These are phyloP conservation scores for Drepanosiphum platanoidis DNA, from an alignment of 2,888 invertebrate species.

Conservation along the genomic window DNA sequence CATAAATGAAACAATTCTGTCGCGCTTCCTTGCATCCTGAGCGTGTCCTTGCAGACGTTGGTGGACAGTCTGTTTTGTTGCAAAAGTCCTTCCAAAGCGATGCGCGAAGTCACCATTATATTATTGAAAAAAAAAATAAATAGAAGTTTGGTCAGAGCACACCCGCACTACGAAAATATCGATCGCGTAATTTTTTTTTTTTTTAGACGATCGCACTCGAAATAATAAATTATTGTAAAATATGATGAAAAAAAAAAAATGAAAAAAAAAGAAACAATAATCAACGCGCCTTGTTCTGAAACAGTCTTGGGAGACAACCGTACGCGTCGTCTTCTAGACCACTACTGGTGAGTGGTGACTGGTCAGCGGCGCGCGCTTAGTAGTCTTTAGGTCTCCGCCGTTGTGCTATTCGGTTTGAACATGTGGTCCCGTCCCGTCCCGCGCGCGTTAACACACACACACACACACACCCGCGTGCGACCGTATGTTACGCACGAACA, in stretches of 20 bases:
- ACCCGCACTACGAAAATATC: neutral
- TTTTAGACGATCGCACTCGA: neutral
- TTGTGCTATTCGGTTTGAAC: conserved; percentile 42
- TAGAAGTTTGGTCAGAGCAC: too few species aligned
- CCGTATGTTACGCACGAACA: conserved; percentile 1
- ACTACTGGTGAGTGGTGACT: conserved; percentile 39
- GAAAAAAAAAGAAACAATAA: too few species aligned
- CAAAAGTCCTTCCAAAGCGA: conserved; percentile 29
- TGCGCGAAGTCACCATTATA: conserved; percentile 52
- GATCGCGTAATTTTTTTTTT: neutral
- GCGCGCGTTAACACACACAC: conserved; percentile 68
- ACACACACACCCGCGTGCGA: neutral
- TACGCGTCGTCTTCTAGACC: conserved; percentile 32
- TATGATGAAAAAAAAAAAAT: neutral
- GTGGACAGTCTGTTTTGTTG: conserved; percentile 50
- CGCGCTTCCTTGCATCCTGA: conserved; percentile 23
- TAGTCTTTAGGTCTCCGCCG: conserved; percentile 39
- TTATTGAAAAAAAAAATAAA: neutral
- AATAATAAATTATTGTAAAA: neutral
- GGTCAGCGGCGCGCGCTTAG: conserved; percentile 41
- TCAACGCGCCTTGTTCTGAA: neutral
- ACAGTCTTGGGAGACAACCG: neutral
- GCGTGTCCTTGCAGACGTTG: conserved; percentile 21
- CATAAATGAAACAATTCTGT: conserved; percentile 46
- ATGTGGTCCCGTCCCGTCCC: conserved; percentile 52